Percentiles rank a stretch among this genome's conserved stretches.
Evolutionary conservation across 2,797 vertebrate genomes (phyloP).

Genomic region (Dermochelys coriacea): DNA sequence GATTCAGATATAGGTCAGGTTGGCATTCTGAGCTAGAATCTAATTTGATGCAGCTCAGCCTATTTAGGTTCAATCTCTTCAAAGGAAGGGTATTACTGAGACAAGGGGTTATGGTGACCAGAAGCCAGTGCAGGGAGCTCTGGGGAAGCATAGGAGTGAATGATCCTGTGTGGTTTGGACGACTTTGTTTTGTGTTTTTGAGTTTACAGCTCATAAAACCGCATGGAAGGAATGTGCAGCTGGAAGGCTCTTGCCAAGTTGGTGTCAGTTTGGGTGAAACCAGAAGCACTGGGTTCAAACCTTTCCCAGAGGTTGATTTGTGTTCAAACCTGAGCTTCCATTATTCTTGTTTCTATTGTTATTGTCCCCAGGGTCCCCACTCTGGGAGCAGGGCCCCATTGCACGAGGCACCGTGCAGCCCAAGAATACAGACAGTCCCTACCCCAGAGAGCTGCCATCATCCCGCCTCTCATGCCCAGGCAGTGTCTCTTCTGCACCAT

Average conservation of each 20-base stretch:
- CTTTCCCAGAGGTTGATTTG: conserved; percentile 44
- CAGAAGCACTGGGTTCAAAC: conserved; percentile 57
- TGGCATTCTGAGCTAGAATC: background rate
- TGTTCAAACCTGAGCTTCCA: conserved; percentile 54
- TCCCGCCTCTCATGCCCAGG: conserved; percentile 40
- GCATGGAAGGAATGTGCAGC: conserved; percentile 74
- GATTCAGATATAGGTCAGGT: background rate
- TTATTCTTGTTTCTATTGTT: conserved; percentile 63
- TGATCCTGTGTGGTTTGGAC: background rate
- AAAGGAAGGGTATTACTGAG: background rate
- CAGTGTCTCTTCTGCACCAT: background rate
- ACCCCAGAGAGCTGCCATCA: conserved; percentile 28
- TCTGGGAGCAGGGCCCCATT: conserved; percentile 33
- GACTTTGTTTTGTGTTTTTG: conserved; percentile 63
- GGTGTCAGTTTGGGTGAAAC: conserved; percentile 72
- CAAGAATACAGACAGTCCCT: conserved; percentile 24
- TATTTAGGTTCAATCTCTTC: background rate
- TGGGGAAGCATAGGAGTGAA: background rate
- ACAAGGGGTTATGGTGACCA: background rate
- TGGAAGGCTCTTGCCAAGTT: conserved; percentile 54
- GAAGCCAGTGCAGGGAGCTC: background rate
- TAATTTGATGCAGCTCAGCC: rapidly evolving
- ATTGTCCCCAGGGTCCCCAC: conserved; percentile 18
- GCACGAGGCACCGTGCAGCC: conserved; percentile 29
- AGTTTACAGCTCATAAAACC: conserved; percentile 72